Base-by-base conservation (phyloP, 1,140 invertebrate genomes). In the Dolichoris vasculosae region DNA sequence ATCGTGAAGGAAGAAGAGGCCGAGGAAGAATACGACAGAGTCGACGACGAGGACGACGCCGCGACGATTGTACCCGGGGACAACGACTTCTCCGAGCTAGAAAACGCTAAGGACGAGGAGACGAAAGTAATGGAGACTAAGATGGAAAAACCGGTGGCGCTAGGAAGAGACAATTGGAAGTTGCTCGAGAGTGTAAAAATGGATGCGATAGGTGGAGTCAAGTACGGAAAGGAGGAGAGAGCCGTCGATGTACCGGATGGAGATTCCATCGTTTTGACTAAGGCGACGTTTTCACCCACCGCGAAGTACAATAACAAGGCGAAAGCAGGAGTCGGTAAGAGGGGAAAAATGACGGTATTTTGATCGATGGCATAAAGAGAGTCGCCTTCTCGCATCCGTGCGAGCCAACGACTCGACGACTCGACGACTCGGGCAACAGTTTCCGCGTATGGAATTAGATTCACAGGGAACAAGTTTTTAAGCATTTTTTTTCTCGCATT, bases 221-320 rank as follows among this genome's bases (percentile, higher is more conserved):
- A 88, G 6, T 85, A 85, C 32, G 88, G 89, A 0, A 90, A 86
- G 20, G 85, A 91, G 64, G 90, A 91, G 79, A 69, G 90, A 51
- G 88, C 90, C 11, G 87, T 90, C 20, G 90, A 90, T 48, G 88
- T 90, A 32, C 88, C 89, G 0, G 88, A 89, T 15, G 81, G 64
- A 20, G 51, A 71, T 7, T 88, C 89, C 15, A 81, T 85, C 6
- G 73, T 71, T 20, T 88, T 87, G 1, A 69, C 80, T 3, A n/a
- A 11, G 38, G 48, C 26, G 8, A 30, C 69, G 20, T 59, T 17
- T 17, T 76, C 75, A 38, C 46, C 75, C n/a, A 76, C 0, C n/a
- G 7, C n/a, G 13, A 76, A 51, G 11, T 30, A 51, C 46, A 51
- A n/a, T 35, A n/a, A n/a, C 38, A 76, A 48, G 17, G 46, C 75